Evolutionary conservation across 2,113 vertebrate species (phyloP), one percentile per base, ranked within the genome.

Genomic region (Leucosticte australis): DNA sequence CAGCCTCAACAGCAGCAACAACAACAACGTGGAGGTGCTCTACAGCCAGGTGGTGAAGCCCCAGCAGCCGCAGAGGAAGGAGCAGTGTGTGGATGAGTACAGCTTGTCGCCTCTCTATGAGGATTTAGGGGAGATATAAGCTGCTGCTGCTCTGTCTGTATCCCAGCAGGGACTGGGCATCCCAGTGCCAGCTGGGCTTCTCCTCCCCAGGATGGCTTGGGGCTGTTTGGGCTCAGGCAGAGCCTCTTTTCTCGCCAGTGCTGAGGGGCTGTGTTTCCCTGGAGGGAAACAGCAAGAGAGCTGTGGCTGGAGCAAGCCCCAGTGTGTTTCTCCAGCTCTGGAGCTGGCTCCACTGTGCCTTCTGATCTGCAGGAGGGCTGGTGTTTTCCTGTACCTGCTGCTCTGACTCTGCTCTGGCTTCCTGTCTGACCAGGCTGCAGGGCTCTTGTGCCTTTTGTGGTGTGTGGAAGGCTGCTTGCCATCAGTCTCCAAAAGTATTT

Each of bases 11-110:
- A 98, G 98, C 96, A 98, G 98, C 93, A 98, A 98, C 92, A 98
- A 98, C 93, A 97, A 95, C 89, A 97, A 96, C 22, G 85, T 94
- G 57, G 95, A 97, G 59, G 97, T 97, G 47, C 56, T 99, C 24
- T 99, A 99, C 90, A 98, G 99, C 97, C 97, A 91, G 89, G 98
- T 99, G 67, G 97, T 97, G 33, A 99, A 98, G 92, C 93, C 62
- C 6, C 87, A 67, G 55, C 55, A 20, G 1, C 2, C 18, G 57
- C 22, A 71, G 82, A 92, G 78, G 49, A 92, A 92, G 75, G 97
- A 97, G 85, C 92, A 97, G 75, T 96, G 77, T 12, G 97, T 96
- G 85, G 97, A 97, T 39, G 95, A 89, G n/a, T 87, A 52, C 80
- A 87, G 87, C 62, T 88, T 95, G 30, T 79, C 50, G 0, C 96